A percentile compares a stretch with the other conserved stretches of the same genome.
phyloP scores from a whole-genome alignment of 2,888 invertebrate species.

The Mythimna lalbum region DNA sequence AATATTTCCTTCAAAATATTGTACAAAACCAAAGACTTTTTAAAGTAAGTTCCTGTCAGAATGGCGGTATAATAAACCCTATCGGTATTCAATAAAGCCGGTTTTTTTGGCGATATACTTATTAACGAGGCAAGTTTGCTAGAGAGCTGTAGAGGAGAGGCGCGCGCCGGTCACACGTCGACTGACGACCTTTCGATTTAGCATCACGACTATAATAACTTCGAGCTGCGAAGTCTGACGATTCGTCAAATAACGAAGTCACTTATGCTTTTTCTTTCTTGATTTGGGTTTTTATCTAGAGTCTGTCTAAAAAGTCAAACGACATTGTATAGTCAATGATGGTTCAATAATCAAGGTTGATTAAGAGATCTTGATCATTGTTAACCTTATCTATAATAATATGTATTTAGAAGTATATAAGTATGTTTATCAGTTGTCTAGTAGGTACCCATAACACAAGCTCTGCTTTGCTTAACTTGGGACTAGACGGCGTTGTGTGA shows the following conservation, averaged over 20 bases:
- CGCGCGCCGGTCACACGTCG: conserved; percentile 14
- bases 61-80: conserved; percentile 53
- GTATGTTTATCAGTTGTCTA: no score
- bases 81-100: conserved; percentile 61
- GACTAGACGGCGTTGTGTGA: no score
- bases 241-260: conserved; percentile 1
- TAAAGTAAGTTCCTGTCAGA: conserved; percentile 47
- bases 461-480: no score
- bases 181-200: conserved; percentile 4
- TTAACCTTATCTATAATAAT: no score
- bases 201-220: background rate
- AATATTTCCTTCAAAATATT: background rate
- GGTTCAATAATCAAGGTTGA: no score
- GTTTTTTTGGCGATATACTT: conserved; percentile 54
- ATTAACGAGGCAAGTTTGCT: conserved; percentile 58
- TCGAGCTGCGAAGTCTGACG: background rate
- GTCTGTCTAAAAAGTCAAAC: no score
- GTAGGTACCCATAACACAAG: no score
- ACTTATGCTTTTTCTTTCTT: no score
- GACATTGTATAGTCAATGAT: no score
- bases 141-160: conserved; percentile 44
- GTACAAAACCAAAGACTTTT: conserved; percentile 14
- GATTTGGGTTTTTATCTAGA: background rate
- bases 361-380: no score
- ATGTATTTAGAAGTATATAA: no score